These are phyloP conservation scores for Drosophila jambulina DNA, from an alignment of 1,140 invertebrate genomes.

Conservation along the genomic window DNA sequence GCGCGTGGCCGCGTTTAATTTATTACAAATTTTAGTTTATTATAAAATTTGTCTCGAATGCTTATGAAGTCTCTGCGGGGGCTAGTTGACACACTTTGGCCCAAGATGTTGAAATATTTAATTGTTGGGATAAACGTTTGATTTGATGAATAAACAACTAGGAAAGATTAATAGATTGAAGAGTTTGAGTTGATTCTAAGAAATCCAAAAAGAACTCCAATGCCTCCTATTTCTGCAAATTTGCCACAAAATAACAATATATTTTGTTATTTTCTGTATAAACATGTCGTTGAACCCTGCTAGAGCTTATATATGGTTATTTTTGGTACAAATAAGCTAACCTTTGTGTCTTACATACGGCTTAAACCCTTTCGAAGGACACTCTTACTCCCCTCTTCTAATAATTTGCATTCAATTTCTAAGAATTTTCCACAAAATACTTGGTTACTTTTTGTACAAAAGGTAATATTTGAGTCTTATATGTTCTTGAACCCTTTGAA, in stretches of 20 bases:
- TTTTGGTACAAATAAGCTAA: too few relatives aligned
- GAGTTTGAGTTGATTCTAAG: not conserved
- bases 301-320: too few relatives aligned
- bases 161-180: not conserved
- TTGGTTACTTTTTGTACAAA: not conserved
- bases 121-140: conserved; percentile 13
- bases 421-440: not conserved
- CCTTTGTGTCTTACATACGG: too few relatives aligned
- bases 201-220: too few relatives aligned
- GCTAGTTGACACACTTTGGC: conserved; percentile 20
- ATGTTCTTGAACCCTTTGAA: not conserved
- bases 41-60: conserved; percentile 28
- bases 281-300: too few relatives aligned
- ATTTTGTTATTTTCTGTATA: too few relatives aligned
- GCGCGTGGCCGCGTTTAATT: conserved; percentile 6
- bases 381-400: too few relatives aligned
- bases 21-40: conserved; percentile 26
- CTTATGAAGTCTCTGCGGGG: conserved; percentile 10
- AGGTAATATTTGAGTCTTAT: not conserved
- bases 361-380: too few relatives aligned
- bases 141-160: not conserved
- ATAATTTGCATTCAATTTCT: not conserved
- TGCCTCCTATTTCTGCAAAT: not conserved
- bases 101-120: conserved; percentile 7
- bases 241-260: not conserved